Conservation (phyloP, 2,888 invertebrate species). For the Lasioglossum calceatum region DNA sequence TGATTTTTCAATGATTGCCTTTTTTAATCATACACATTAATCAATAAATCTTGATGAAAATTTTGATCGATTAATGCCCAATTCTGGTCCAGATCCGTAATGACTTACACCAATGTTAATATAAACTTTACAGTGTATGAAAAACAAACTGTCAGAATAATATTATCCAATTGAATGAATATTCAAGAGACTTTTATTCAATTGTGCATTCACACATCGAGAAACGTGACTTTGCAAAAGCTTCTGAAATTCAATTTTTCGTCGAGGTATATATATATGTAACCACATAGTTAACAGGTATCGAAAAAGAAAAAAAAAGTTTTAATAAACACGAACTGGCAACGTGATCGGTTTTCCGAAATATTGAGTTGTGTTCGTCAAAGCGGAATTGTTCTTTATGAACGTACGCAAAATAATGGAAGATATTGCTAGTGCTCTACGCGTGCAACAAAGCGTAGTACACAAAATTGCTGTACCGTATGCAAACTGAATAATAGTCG, state of each 20-base stretch:
- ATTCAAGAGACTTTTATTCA: no score
- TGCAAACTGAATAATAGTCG: not conserved
- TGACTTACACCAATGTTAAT: no score
- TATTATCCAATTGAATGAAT: no score
- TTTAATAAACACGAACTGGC: not conserved
- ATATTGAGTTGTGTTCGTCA: not conserved
- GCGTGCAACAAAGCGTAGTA: not conserved
- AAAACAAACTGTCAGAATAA: no score
- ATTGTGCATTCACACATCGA: not conserved
- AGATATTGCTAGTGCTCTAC: not conserved
- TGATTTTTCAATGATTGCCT: no score
- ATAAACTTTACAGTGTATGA: no score
- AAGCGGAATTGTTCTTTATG: not conserved
- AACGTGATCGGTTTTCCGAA: not conserved
- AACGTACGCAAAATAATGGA: not conserved
- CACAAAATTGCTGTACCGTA: not conserved
- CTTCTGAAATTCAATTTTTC: not conserved
- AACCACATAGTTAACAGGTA: not conserved
- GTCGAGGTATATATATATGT: no score
- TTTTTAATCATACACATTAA: no score
- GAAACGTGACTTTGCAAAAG: not conserved
- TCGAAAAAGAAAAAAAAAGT: not conserved
- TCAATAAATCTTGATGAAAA: no score
- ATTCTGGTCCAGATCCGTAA: no score
- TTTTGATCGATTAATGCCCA: no score